Base-by-base conservation (phyloP, 2,797 vertebrate species). In the Microctenopoma stevenorrisi region DNA sequence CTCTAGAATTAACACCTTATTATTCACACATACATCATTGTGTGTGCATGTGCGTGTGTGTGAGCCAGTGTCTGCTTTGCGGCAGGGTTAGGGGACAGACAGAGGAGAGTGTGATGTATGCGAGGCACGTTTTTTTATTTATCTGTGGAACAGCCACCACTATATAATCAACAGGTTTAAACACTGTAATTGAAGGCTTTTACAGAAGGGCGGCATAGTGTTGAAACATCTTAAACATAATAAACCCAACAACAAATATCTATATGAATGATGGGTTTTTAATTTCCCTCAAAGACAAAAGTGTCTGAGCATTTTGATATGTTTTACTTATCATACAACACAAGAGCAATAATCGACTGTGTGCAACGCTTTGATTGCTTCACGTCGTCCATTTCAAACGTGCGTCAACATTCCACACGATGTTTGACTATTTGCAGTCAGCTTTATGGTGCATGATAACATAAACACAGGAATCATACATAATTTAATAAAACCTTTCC, bases 1-100 rank as follows among this genome's bases (percentile, higher is more conserved):
- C 76, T 89, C 57, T 49, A 79, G 62, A 83, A 87, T 89, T 87
- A 90, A 87, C 86, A 89, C 86, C 75, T 84, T 90, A 87, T 88
- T 86, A 85, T 83, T 90, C 86, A 86, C 68, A 78, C 82, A 74
- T 84, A 70, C 71, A 83, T 84, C 79, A 82, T 15, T 69, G 50
- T 38, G 56, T 55, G 56, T 42, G 51, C 44, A 50, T 40, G 47
- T 53, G 66, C 46, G 37, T 66, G 14, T 53, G 66, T 52, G 28
- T n/a, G 40, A 14, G 65, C 22, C 55, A 28, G 56, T 26, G 70
- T 46, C 7, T 62, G 37, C 11, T 68, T 82, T 58, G 28, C 55
- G 43, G 40, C 35, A n/a, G 22, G 54, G 42, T 64, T 78, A 61
- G 55, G 25, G 57, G 68, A 57, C 64, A 48, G 46, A 74, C 38